Percentiles rank a stretch among this genome's conserved stretches.
Conservation (phyloP, 2,888 invertebrate genomes). For the Drosophila stalkeri region DNA sequence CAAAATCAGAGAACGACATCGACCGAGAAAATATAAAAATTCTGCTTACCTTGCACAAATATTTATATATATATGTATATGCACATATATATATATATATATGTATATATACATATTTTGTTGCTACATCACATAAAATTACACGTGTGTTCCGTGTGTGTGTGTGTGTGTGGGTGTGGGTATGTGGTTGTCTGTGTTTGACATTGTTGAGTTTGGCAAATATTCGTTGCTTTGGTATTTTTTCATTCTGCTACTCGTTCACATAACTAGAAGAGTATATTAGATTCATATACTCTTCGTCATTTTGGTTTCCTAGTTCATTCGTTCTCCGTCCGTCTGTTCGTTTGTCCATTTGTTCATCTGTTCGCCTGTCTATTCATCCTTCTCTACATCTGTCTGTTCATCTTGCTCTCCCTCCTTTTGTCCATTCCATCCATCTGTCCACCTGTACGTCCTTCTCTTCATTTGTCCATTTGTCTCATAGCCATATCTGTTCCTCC, state of each 20-base stretch:
- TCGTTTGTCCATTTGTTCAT: too few relatives aligned
- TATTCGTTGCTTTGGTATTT: slow-evolving; percentile 43
- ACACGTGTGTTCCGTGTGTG: slow-evolving; percentile 48
- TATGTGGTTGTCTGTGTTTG: slow-evolving; percentile 38
- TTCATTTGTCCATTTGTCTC: background rate
- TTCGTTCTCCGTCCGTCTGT: background rate
- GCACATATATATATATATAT: background rate
- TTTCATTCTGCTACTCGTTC: slow-evolving; percentile 11
- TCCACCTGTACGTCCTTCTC: background rate
- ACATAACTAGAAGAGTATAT: background rate
- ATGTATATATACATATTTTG: slow-evolving; percentile 13
- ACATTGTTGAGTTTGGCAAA: slow-evolving; percentile 64
- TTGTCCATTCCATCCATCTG: background rate
- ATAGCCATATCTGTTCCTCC: background rate
- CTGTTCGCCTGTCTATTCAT: background rate
- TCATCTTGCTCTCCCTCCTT: background rate
- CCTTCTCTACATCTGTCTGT: background rate
- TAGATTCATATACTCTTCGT: background rate
- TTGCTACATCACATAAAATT: slow-evolving; percentile 66
- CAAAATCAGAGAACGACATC: slow-evolving; percentile 34
- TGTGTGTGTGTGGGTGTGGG: slow-evolving; percentile 8
- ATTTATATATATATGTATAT: slow-evolving; percentile 27
- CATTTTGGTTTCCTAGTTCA: background rate
- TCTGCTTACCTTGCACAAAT: slow-evolving; percentile 78
- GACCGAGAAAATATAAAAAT: slow-evolving; percentile 70